Base-by-base conservation (phyloP, 64 coral and sea anemone genomes). In the Exaiptasia diaphana region DNA sequence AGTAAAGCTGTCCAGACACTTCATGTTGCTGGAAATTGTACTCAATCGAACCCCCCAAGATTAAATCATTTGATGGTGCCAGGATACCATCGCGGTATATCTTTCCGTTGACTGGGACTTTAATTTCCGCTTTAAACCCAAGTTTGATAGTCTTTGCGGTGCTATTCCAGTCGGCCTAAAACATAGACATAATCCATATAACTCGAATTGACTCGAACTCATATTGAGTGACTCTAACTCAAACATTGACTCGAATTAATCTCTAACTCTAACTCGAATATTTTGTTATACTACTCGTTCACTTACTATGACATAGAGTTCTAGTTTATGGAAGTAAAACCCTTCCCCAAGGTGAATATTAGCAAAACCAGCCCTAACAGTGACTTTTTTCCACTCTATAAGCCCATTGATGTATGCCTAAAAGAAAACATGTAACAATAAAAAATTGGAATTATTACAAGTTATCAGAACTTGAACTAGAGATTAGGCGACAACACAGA, bases 61-160 rank as follows among this genome's bases (percentile, higher is more conserved):
- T 88, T 35, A 95, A 71, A 8, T 95, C 91, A 34, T 88, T 95
- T 25, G 74, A 79, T 62, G 91, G 91, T 7, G 91, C 91, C 13
- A 61, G 40, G 36, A 95, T 95, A 1, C 91, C 91, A 50, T 95
- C 91, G 10, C 91, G 73, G 80, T 95, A 95, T 20, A 95, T 69
- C 17, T 89, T 86, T 3, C 91, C 91, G 18, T 95, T 95, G 38
- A 95, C 86, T 11, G 91, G 91, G 5, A 95, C 76, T 44, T 89
- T 95, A 23, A 95, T 89, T 29, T 95, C 91, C 4, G 86, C 91
- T 53, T 79, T 69, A 60, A 95, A 95, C 29, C 91, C 91, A 13
- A 95, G 74, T 27, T 90, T 89, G 28, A 95, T 30, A 17, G 89
- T 79, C 3, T 71, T 89, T 14, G 52, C 27, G 7, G 91, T 85